Evolutionary conservation across 2,888 invertebrate species (phyloP).

Genomic region (Cryptus viduatorius): DNA sequence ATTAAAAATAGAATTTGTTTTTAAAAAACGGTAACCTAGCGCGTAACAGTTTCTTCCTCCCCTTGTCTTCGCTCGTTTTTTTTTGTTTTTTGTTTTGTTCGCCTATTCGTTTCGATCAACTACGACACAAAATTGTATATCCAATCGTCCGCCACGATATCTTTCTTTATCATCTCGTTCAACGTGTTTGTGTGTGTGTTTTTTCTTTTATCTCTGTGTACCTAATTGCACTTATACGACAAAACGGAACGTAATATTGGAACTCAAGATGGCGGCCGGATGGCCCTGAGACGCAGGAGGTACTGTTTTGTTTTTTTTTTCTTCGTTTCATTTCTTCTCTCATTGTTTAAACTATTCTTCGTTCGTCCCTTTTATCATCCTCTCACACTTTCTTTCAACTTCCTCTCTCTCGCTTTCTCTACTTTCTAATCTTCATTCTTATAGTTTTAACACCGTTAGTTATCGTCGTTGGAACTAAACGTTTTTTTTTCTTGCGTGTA

Average conservation of each 20-base stretch:
- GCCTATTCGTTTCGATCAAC: conserved; percentile 57
- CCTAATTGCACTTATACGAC: conserved; percentile 85
- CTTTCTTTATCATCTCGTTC: conserved; percentile 57
- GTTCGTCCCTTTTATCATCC: conserved; percentile 44
- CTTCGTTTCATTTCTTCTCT: conserved; percentile 67
- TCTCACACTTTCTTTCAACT: conserved; percentile 42
- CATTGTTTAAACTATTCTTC: conserved; percentile 25
- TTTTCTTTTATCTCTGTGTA: conserved; percentile 76
- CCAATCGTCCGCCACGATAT: conserved; percentile 63
- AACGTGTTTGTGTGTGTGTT: conserved; percentile 69
- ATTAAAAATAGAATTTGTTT: conserved; percentile 83
- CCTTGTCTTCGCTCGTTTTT: conserved; percentile 53
- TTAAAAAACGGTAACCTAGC: conserved; percentile 81
- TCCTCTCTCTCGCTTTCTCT: conserved; percentile 46
- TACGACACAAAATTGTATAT: conserved; percentile 70
- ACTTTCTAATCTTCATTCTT: conserved; percentile 64
- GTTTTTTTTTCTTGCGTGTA: conserved; percentile 68
- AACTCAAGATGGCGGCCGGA: conserved; percentile 84
- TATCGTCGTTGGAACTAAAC: conserved; percentile 70
- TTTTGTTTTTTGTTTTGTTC: conserved; percentile 66
- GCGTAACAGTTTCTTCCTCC: conserved; percentile 81
- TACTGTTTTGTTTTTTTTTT: conserved; percentile 71
- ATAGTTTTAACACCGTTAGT: conserved; percentile 62
- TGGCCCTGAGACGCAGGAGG: conserved; percentile 83
- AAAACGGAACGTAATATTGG: conserved; percentile 83